Base-by-base conservation (phyloP, 2,113 vertebrate genomes). In the Pterophyllum scalare region DNA sequence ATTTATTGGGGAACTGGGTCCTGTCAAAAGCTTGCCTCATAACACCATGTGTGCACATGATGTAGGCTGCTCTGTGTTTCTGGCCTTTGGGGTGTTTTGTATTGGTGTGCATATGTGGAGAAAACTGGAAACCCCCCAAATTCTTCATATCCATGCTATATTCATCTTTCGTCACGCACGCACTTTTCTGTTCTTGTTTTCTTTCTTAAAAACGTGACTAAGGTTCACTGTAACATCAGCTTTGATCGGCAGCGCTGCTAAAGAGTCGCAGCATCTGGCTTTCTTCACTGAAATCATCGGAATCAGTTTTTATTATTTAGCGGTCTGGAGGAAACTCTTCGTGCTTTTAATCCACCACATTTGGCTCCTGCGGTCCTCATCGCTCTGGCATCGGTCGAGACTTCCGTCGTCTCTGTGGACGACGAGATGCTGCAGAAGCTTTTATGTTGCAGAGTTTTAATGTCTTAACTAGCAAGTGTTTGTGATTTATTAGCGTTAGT, bases 1-100 rank as follows among this genome's bases (percentile, higher is more conserved):
- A 87, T 93, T 93, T 93, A 92, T 90, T 14, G 83, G 74, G 3
- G 74, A 74, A 13, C 83, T 75, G 90, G 83, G 80, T 81, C 87
- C 79, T 74, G 80, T 90, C 82, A 86, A 79, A 81, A 35, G 26
- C 43, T 56, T 5, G 35, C 78, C 46, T 52, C 26, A 60, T 24
- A 60, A 35, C 11, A 15, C 43, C 76, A 87, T 80, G 67, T 88
- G 85, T 79, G 65, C 62, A 58, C 75, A 75, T 1, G 65, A 80
- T 88, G 83, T 31, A 76, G 54, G 78, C 56, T 12, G 43, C 65
- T 24, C 1, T 9, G 65, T 77, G 52, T 46, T 77, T 84, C 65
- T 62, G 59, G 35, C 5, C 28, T 79, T 70, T 59, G 31, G 33
- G 70, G 46, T 77, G 19, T 59, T 67, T 81, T 62, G 49, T 22